Base-by-base conservation (phyloP, 1,140 invertebrate genomes). In the Nixonia krombeini region DNA sequence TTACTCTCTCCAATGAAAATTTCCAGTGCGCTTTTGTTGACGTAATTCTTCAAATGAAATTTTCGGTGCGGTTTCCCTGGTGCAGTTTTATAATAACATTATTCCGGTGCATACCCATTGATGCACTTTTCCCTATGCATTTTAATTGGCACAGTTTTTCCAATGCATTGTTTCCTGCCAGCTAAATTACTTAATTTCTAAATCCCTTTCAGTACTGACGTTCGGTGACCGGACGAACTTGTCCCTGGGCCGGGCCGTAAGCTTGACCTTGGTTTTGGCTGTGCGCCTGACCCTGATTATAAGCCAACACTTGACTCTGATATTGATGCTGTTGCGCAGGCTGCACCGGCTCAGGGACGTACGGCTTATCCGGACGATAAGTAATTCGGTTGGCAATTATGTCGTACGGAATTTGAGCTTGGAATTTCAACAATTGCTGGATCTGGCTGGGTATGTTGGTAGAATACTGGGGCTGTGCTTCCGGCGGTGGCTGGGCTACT, bases 361-460 rank as follows among this genome's bases (percentile, higher is more conserved):
- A 85, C 0, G 80, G 79, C 17, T 83, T 83, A 0, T 81, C 83
- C 0, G 57, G 64, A 15, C 68, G 72, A 37, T 74, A 76, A 1
- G 18, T 45, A 4, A 86, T 77, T 23, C 73, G 73, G 33, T 86
- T 86, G 0, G 84, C 83, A 2, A 84, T 77, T 0, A 84, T 81
- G 13, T 84, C 77, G 33, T 85, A 83, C 0, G 84, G 84, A 9
- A 79, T 78, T 40, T 80, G 75, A 0, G 83, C 71, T 26, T 86
- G 84, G 21, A 56, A 85, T 6, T 73, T 74, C 6, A 86, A 26
- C 0, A 86, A 10, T 17, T 80, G 71, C 29, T 77, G 73, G 26
- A 86, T 72, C 0, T 68, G 37, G 0, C 49, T 8, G 0, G 84
- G 84, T 5, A 84, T 13, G 49, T 82, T 84, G 1, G 71, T 70